Conservation (phyloP, 2,797 vertebrate species). For the Artibeus jamaicensis region DNA sequence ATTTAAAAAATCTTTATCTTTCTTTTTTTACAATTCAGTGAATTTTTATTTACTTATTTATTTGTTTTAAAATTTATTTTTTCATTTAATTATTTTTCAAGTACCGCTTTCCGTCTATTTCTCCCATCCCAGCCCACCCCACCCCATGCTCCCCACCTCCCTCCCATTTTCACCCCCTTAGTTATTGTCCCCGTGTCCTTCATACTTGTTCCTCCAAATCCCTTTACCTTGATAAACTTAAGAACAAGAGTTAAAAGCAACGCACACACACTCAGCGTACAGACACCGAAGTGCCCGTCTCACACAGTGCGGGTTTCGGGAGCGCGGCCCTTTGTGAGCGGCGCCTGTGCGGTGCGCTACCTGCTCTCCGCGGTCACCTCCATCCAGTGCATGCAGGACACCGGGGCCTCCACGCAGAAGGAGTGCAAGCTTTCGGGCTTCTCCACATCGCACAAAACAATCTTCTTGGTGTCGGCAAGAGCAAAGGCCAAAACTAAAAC, state of each 20-base stretch:
- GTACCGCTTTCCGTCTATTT: no score
- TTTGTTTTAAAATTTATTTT: no score
- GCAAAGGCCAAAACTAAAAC: constrained; percentile 94
- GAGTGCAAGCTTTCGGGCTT: constrained; percentile 97
- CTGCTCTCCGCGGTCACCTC: constrained; percentile 96
- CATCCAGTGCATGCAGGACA: constrained; percentile 99
- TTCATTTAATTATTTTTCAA: no score
- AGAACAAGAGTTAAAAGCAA: not conserved
- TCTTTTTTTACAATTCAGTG: no score
- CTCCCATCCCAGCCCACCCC: no score
- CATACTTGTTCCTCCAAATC: no score
- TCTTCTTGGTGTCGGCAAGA: constrained; percentile 93
- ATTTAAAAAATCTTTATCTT: not conserved
- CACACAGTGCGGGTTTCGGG: not conserved
- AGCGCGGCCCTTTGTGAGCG: rapidly evolving
- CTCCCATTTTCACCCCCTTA: no score
- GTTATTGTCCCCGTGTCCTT: no score
- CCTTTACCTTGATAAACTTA: not conserved
- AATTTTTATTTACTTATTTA: no score
- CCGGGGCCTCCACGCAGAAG: constrained; percentile 88
- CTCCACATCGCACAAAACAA: constrained; percentile 96
- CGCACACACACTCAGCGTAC: not conserved
- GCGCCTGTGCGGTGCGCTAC: constrained; percentile 73
- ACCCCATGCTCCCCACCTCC: no score
- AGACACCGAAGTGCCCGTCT: not conserved